These are phyloP conservation scores for Saccostrea glomerata DNA, from an alignment of 1,140 invertebrate genomes.

Conservation along the genomic window DNA sequence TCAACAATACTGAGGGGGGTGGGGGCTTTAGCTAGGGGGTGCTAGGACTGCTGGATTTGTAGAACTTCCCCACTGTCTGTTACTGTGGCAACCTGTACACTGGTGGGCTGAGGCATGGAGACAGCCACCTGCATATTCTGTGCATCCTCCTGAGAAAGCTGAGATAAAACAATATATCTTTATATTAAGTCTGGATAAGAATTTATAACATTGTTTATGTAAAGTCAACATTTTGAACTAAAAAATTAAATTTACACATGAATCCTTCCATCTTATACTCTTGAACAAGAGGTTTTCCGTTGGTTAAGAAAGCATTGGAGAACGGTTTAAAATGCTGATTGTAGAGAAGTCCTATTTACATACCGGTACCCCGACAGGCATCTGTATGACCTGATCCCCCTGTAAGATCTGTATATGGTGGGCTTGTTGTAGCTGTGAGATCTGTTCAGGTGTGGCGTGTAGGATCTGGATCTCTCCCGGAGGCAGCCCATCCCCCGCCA, in stretches of 20 bases:
- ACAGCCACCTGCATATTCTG: slow-evolving; percentile 51
- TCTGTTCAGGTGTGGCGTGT: slow-evolving; percentile 79
- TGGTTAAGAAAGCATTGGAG: too few relatives aligned
- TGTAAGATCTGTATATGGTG: slow-evolving; percentile 79
- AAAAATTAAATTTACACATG: too few relatives aligned
- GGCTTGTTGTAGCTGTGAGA: slow-evolving; percentile 78
- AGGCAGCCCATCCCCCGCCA: slow-evolving; percentile 70
- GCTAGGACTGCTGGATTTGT: slow-evolving; percentile 61
- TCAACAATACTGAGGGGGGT: background rate
- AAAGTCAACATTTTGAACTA: too few relatives aligned
- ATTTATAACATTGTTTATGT: background rate
- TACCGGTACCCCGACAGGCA: slow-evolving; percentile 54
- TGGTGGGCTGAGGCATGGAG: slow-evolving; percentile 50
- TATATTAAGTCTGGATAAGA: background rate
- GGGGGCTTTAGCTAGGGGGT: background rate
- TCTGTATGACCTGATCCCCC: slow-evolving; percentile 76
- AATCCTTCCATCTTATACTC: too few relatives aligned
- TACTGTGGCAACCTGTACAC: slow-evolving; percentile 68
- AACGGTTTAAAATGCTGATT: too few relatives aligned
- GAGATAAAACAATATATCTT: background rate
- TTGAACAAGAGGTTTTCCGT: too few relatives aligned
- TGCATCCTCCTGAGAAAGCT: slow-evolving; percentile 49
- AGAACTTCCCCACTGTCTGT: slow-evolving; percentile 72
- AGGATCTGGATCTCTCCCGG: slow-evolving; percentile 79
- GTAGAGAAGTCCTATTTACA: too few relatives aligned